phyloP scores from a whole-genome alignment of 2,888 invertebrate species.

The Nomada lathburiana region DNA sequence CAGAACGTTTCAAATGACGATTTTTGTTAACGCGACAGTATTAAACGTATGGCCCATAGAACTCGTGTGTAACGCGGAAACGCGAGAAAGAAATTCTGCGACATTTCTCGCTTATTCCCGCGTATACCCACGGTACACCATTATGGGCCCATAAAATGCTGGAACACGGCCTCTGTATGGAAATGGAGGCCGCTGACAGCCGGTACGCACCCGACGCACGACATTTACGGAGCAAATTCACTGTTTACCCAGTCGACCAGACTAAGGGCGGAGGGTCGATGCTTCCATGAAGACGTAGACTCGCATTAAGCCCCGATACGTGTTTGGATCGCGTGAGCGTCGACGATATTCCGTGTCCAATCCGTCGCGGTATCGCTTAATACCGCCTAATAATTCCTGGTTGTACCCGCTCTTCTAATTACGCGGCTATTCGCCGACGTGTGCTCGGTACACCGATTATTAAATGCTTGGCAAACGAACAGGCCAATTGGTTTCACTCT shows the following conservation, averaged over 20 bases:
- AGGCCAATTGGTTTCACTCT: not conserved
- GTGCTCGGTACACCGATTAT: slow-evolving; percentile 6
- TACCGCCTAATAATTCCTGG: slow-evolving; percentile 32
- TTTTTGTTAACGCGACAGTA: too few species aligned
- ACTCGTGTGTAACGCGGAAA: too few species aligned
- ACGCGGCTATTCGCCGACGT: slow-evolving; percentile 3
- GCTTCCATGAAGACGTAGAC: slow-evolving; percentile 70
- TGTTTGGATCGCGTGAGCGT: slow-evolving; percentile 64
- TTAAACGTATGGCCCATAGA: too few species aligned
- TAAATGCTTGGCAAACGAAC: not conserved
- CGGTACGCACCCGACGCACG: slow-evolving; percentile 24
- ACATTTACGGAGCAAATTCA: slow-evolving; percentile 50
- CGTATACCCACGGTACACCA: too few species aligned
- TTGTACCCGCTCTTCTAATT: slow-evolving; percentile 14
- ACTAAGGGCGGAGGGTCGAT: slow-evolving; percentile 33
- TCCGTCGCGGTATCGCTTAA: slow-evolving; percentile 21
- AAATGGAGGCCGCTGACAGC: slow-evolving; percentile 27
- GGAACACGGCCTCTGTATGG: slow-evolving; percentile 34
- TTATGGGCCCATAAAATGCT: slow-evolving; percentile 11
- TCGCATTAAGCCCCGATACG: slow-evolving; percentile 62
- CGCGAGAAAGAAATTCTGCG: too few species aligned
- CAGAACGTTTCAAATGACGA: too few species aligned
- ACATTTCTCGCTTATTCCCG: too few species aligned
- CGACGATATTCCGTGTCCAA: slow-evolving; percentile 60
- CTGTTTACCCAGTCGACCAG: slow-evolving; percentile 41